Percentiles rank a stretch among this genome's conserved stretches.
phyloP scores from a whole-genome alignment of 2,888 invertebrate genomes.

The Blastobasis adustella region DNA sequence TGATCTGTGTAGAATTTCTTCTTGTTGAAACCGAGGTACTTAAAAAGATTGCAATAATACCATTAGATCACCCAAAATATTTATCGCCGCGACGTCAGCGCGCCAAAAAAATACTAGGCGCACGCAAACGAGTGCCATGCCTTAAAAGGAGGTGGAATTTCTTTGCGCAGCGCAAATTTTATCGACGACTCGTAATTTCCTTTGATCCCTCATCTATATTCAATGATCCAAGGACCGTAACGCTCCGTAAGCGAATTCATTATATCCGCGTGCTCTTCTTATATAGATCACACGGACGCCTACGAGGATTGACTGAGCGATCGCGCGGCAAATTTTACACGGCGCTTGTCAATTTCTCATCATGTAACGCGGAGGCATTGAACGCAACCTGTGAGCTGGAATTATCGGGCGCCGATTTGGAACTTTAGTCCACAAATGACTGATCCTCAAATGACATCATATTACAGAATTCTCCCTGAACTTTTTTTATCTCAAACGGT shows the following conservation, averaged over 20 bases:
- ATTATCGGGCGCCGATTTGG: too few species aligned
- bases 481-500: too few species aligned
- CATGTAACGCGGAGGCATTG: too few species aligned
- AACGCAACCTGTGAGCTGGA: too few species aligned
- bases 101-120: slow-evolving; percentile 20
- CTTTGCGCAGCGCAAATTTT: slow-evolving; percentile 62
- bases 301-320: slow-evolving; percentile 22
- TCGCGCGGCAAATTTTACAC: slow-evolving; percentile 16
- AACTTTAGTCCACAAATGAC: too few species aligned
- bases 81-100: too few species aligned
- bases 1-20: too few species aligned
- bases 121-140: slow-evolving; percentile 45
- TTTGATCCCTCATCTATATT: slow-evolving; percentile 73
- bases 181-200: slow-evolving; percentile 63
- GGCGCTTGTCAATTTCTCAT: not conserved
- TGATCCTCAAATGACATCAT: too few species aligned
- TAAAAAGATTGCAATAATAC: too few species aligned
- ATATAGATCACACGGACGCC: slow-evolving; percentile 29
- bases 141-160: slow-evolving; percentile 42
- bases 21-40: too few species aligned
- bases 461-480: too few species aligned
- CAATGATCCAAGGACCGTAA: slow-evolving; percentile 65
- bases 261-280: slow-evolving; percentile 49
- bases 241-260: slow-evolving; percentile 67
- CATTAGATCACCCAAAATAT: too few species aligned